phyloP scores from a whole-genome alignment of 2,797 vertebrate genomes.

The Pangasius mekongensis region DNA sequence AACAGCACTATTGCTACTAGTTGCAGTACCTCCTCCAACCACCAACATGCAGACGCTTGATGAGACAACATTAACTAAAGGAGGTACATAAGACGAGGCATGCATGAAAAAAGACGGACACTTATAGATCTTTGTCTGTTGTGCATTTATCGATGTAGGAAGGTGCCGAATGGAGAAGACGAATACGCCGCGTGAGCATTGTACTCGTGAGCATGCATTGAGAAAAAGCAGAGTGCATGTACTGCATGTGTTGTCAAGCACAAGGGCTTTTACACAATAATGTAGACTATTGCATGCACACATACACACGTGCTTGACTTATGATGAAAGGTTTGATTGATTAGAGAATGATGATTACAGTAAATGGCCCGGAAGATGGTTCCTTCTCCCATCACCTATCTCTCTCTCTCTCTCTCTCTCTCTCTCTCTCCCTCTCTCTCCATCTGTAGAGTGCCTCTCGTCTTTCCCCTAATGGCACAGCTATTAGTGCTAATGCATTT shows the following conservation, averaged over 20 bases:
- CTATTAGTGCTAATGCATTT: constrained; percentile 92
- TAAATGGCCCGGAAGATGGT: constrained; percentile 83
- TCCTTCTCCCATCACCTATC: constrained; percentile 72
- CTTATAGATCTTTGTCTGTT: background rate
- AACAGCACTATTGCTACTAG: background rate
- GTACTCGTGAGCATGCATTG: background rate
- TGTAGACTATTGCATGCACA: constrained; percentile 17
- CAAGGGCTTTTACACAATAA: constrained; percentile 43
- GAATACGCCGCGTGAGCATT: background rate
- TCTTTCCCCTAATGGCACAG: constrained; percentile 84
- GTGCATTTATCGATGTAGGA: background rate
- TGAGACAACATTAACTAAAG: background rate
- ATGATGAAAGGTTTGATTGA: constrained; percentile 86
- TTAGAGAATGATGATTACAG: constrained; percentile 83
- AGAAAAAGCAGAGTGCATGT: background rate
- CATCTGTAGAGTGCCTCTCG: constrained; percentile 81
- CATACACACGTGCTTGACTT: constrained; percentile 67
- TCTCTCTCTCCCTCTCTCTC: constrained; percentile 68
- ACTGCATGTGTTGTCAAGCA: constrained; percentile 8
- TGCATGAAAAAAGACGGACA: too few species aligned
- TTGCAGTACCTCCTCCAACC: background rate
- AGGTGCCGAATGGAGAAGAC: background rate
- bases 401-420: constrained; percentile 57
- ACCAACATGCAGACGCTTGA: background rate
- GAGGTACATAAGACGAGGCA: background rate